Conservation (phyloP, 2,113 vertebrate genomes). For the Campylorhamphus procurvoides region DNA sequence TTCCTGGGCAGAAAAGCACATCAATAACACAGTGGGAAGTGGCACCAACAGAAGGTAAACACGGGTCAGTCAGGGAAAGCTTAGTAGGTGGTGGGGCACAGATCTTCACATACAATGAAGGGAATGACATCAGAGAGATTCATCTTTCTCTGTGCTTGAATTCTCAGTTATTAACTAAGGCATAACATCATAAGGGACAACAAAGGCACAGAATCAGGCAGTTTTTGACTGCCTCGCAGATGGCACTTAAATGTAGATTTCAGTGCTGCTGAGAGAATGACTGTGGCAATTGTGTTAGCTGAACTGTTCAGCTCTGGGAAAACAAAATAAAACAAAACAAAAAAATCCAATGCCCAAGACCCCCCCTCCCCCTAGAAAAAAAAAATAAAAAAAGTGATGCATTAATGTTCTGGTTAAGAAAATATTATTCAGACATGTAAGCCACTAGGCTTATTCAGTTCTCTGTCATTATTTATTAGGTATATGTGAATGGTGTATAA, state of each 20-base stretch:
- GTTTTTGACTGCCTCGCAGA: slow-evolving; percentile 74
- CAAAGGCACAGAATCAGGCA: slow-evolving; percentile 62
- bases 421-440: slow-evolving; percentile 53
- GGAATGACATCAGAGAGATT: slow-evolving; percentile 68
- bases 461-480: slow-evolving; percentile 54
- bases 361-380: too few relatives aligned
- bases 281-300: slow-evolving; percentile 33
- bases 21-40: slow-evolving; percentile 85
- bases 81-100: slow-evolving; percentile 64
- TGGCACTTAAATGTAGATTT: slow-evolving; percentile 72
- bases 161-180: slow-evolving; percentile 70
- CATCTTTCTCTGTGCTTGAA: slow-evolving; percentile 44
- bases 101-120: slow-evolving; percentile 67
- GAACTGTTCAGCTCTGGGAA: slow-evolving; percentile 25
- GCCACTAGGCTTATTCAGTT: not conserved
- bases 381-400: not conserved
- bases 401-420: slow-evolving; percentile 35
- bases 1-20: slow-evolving; percentile 76
- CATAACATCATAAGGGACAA: slow-evolving; percentile 68
- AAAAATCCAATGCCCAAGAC: too few relatives aligned
- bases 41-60: slow-evolving; percentile 81
- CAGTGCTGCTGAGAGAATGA: slow-evolving; percentile 53
- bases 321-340: not conserved
- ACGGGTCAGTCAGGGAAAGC: slow-evolving; percentile 70
- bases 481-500: not conserved